A percentile compares a stretch with the other conserved stretches of the same genome.
Conservation (phyloP, 2,888 invertebrate species). For the Ganaspis brasiliensis region DNA sequence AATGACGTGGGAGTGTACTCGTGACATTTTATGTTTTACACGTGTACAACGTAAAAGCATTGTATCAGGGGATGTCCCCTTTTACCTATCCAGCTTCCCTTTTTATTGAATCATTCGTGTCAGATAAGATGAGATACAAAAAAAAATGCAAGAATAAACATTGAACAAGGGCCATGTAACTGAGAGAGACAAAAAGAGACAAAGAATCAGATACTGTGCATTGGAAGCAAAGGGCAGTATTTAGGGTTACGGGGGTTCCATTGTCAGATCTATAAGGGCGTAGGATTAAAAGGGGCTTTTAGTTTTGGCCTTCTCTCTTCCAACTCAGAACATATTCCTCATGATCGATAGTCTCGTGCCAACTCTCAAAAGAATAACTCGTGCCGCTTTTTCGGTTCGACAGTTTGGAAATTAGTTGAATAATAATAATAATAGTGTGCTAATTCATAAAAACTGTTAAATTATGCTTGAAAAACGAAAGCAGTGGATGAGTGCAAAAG, state of each 20-base stretch:
- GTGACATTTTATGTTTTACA: conserved; percentile 37
- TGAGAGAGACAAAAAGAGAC: conserved; percentile 2
- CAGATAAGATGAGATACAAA: conserved; percentile 31
- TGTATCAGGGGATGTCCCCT: conserved; percentile 10
- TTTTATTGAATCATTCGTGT: conserved; percentile 38
- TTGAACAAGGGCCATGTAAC: conserved; percentile 16
- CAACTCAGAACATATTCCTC: conserved; percentile 69
- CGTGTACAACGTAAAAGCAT: conserved; percentile 22
- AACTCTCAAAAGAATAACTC: conserved; percentile 67
- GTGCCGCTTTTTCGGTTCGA: conserved; percentile 25
- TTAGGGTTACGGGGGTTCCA: conserved; percentile 70
- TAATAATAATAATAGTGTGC: no score
- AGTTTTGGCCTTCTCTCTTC: conserved; percentile 67
- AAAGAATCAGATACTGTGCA: conserved; percentile 23
- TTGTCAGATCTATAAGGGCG: conserved; percentile 73
- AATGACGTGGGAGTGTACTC: conserved; percentile 21
- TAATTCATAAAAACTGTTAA: no score
- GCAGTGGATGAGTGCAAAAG: no score
- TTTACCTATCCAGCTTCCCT: conserved; percentile 13
- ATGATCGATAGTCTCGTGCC: conserved; percentile 74
- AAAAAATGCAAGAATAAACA: neutral
- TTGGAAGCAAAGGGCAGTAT: conserved; percentile 48
- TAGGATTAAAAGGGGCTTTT: conserved; percentile 69
- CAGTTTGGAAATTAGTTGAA: neutral
- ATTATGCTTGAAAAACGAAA: no score